Evolutionary conservation across 1,140 invertebrate genomes (phyloP), one percentile per base, ranked within the genome.

Genomic region (Anthonomus grandis): DNA sequence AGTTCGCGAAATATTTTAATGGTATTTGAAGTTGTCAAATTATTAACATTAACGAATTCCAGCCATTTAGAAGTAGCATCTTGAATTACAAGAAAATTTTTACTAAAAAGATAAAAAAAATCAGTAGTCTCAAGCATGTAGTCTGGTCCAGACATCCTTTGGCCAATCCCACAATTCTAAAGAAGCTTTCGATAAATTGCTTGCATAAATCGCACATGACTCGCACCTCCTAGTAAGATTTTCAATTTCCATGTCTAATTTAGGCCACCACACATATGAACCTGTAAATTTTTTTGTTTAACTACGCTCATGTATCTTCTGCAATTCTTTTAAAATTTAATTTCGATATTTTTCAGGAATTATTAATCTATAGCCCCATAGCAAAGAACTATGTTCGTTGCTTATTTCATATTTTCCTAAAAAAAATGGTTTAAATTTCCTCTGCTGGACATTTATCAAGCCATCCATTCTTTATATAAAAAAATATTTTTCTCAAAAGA

Each of bases 241-340:
- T 41, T 54, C 41, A 12, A 62, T 62, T 15, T 59, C 41, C 19
- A 50, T 45, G 58, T 78, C 73, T 1, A 80, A 66, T 6, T 67
- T 63, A 22, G 70, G 70, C 77, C 76, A 81, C 70, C 80, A 1
- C 76, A 60, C n/a, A n/a, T n/a, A 47, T 73, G 72, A 2, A 52
- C 64, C 0, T 77, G 52, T 4, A 76, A 72, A 4, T 71, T 34
- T 6, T 47, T 23, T 55, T 79, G 77, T 41, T 72, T 65, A 4
- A 73, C 65, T 4, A 77, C 74, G 1, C 78, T 74, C 25, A 61
- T 80, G 76, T 38, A 22, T 62, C 1, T 38, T 34, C 62, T 79
- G 77, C 21, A 79, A 65, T 41, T 69, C 61, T 13, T 65, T 17
- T n/a, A 76, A 52, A 39, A 75, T 42, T 25, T 61, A 38, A 5